Evolutionary conservation across 1,140 invertebrate species (phyloP), one percentile per base, ranked within the genome.

Genomic region (Euwallacea similis): DNA sequence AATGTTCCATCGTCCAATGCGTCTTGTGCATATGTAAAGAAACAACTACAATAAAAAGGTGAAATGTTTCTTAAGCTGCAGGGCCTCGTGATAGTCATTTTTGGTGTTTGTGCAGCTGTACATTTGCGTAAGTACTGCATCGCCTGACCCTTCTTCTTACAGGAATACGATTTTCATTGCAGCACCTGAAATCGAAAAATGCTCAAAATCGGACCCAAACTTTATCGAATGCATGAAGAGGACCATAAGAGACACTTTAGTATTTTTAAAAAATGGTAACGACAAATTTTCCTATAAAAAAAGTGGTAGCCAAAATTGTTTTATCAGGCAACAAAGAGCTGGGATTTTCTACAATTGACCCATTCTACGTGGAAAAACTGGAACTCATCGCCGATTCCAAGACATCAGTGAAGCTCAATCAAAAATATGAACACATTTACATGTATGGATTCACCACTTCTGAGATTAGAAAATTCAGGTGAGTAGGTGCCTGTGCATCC

Each of bases 361-460:
- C 76, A 10, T 70, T 76, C 55, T 59, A 67, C 54, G 56, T 76
- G 2, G 59, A 72, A 55, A 44, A 59, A 60, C 59, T 76, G 41
- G 58, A 71, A 44, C 72, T 76, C 6, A 15, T 44, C 55, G 63
- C 54, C 33, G 65, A 65, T 33, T 47, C 69, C 10, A 33, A 7
- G 3, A 42, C 67, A 42, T 66, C 65, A 4, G 72, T 75, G 2
- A 10, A 16, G 7, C 42, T 76, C 2, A 61, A 66, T 11, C 76
- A 76, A 16, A 70, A 69, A 44, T 76, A 72, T 47, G 50, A 64
- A 47, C 64, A 76, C 41, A 15, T 75, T 9, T 58, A 60, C 7
- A 42, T 75, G 15, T 42, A 71, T 54, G 76, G 74, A n/a, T 43
- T 75, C 42, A 68, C 59, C 7, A 46, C 61, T 13, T 47, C 72